Conservation (phyloP, 2,797 vertebrate species). For the Potorous gilbertii region DNA sequence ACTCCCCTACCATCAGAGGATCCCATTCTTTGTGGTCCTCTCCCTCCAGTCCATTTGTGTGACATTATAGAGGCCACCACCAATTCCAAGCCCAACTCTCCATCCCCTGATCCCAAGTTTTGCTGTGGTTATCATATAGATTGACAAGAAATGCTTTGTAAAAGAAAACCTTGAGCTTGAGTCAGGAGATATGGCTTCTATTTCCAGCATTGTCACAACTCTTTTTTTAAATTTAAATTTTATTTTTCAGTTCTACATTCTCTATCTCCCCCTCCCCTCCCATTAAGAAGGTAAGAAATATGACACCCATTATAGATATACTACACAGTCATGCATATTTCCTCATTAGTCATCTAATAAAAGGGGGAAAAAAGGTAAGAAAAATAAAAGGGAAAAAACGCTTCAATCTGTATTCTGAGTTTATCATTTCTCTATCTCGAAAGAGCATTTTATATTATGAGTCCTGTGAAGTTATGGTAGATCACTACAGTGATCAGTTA, state of each 20-base stretch:
- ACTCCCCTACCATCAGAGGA: background rate
- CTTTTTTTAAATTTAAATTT: background rate
- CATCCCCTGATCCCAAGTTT: background rate
- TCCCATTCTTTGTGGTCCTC: background rate
- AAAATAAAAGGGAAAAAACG: background rate
- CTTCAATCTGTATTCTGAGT: background rate
- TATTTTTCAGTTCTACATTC: background rate
- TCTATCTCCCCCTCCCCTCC: background rate
- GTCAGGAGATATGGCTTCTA: background rate
- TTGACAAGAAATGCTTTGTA: background rate
- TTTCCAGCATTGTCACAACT: background rate
- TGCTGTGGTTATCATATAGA: background rate
- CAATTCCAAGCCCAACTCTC: background rate
- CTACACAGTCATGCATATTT: background rate
- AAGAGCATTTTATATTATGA: background rate
- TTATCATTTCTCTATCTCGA: background rate
- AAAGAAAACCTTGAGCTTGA: background rate
- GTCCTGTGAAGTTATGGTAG: background rate
- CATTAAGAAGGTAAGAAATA: background rate
- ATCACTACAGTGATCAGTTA: background rate
- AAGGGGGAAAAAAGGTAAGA: background rate
- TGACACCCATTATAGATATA: background rate
- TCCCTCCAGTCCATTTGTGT: background rate
- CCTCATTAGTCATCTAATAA: background rate
- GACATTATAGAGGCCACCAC: background rate